These are phyloP conservation scores for Aulostomus chinensis DNA, from an alignment of 2,797 vertebrate genomes.

Conservation along the genomic window DNA sequence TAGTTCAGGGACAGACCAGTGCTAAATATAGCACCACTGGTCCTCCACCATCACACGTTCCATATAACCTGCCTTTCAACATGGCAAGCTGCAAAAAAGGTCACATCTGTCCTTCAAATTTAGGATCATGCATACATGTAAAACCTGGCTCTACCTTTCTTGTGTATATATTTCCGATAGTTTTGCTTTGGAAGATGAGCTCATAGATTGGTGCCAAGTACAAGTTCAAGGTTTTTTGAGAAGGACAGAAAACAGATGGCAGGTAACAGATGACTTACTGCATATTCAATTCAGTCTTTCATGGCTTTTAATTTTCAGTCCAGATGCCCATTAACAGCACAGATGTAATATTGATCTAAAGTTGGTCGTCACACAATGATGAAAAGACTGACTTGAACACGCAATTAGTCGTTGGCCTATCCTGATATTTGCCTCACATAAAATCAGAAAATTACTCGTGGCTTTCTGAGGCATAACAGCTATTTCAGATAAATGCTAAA, in stretches of 20 bases:
- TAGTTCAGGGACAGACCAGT: conserved; percentile 25
- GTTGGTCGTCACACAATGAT: conserved; percentile 15
- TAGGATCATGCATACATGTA: too few relatives aligned
- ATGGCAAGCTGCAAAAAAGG: background rate
- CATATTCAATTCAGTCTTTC: too few relatives aligned
- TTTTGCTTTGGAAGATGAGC: conserved; percentile 8
- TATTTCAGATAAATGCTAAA: too few relatives aligned
- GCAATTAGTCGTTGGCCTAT: conserved; percentile 10
- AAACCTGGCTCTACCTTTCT: background rate
- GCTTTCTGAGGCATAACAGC: too few relatives aligned
- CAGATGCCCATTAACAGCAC: too few relatives aligned
- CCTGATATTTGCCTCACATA: background rate
- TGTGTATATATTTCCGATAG: background rate
- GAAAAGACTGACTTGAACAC: too few relatives aligned
- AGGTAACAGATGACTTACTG: conserved; percentile 4
- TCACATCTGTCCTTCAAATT: too few relatives aligned
- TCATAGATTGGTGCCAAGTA: background rate
- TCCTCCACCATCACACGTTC: background rate
- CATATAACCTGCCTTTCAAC: too few relatives aligned
- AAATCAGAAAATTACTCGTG: too few relatives aligned
- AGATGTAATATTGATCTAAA: too few relatives aligned
- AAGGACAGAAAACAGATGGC: conserved; percentile 23
- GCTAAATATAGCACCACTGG: conserved; percentile 7
- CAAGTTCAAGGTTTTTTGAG: conserved; percentile 19
- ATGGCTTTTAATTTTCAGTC: too few relatives aligned